A percentile compares a stretch with the other conserved stretches of the same genome.
Conservation (phyloP, 1,140 invertebrate species). For the Leptinotarsa lineolata region DNA sequence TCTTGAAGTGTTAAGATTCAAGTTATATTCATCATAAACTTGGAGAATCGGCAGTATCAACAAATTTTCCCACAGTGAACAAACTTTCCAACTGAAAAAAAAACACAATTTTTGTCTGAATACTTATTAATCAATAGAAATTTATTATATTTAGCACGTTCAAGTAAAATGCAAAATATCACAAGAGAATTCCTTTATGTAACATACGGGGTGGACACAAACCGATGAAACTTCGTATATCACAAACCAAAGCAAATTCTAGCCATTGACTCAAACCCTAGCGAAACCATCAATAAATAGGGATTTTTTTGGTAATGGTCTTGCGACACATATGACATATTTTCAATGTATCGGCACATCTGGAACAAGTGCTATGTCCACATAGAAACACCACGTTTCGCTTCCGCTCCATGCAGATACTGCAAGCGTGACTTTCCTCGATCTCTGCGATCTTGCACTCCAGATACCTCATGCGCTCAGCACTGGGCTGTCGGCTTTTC, state of each 20-base stretch:
- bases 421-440: slow-evolving; percentile 80
- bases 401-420: slow-evolving; percentile 78
- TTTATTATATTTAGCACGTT: neutral
- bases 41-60: too few species aligned
- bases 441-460: slow-evolving; percentile 86
- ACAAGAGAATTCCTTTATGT: slow-evolving; percentile 12
- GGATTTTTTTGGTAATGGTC: slow-evolving; percentile 86
- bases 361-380: slow-evolving; percentile 84
- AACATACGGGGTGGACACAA: neutral
- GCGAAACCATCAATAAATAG: slow-evolving; percentile 64
- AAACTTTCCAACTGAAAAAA: neutral
- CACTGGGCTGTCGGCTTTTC: slow-evolving; percentile 63
- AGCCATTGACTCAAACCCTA: neutral
- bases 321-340: slow-evolving; percentile 93
- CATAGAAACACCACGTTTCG: slow-evolving; percentile 86
- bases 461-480: slow-evolving; percentile 73
- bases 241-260: slow-evolving; percentile 1
- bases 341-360: slow-evolving; percentile 79
- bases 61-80: too few species aligned
- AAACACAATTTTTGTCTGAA: neutral
- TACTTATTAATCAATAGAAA: neutral
- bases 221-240: neutral
- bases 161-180: slow-evolving; percentile 14
- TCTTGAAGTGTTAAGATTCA: too few species aligned
- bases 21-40: too few species aligned